A percentile compares a stretch with the other conserved stretches of the same genome.
Evolutionary conservation across 2,888 invertebrate genomes (phyloP).

Genomic region (Anarsia innoxiella): DNA sequence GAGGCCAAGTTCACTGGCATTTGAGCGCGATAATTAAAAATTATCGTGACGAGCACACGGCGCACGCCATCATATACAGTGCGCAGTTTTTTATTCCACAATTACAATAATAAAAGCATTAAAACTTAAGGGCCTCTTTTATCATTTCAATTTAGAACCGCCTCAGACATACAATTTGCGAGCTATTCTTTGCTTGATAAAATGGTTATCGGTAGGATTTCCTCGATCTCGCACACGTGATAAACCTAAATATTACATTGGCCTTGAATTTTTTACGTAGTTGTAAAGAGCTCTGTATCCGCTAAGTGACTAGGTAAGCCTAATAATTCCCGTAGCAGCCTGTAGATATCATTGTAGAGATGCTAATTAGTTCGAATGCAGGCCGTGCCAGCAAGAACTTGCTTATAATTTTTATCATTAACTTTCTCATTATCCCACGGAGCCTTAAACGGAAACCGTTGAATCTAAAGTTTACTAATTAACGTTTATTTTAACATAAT

Average conservation of each 20-base stretch:
- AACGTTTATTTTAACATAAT: too few relatives aligned
- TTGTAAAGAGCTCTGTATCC: too few relatives aligned
- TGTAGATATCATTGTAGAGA: conserved; percentile 26
- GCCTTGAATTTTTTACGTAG: conserved; percentile 12
- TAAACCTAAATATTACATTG: conserved; percentile 13
- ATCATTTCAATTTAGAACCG: conserved; percentile 1
- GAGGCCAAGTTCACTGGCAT: conserved; percentile 76
- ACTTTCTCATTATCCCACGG: conserved; percentile 33
- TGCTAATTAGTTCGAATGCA: conserved; percentile 38
- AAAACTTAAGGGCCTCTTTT: conserved; percentile 5
- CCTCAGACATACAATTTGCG: background rate
- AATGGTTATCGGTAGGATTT: conserved; percentile 17
- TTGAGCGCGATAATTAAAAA: conserved; percentile 74
- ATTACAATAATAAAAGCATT: background rate
- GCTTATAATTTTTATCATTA: conserved; percentile 34
- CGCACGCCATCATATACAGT: conserved; percentile 66
- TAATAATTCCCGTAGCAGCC: conserved; percentile 19
- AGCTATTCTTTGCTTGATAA: background rate
- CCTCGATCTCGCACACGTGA: conserved; percentile 17
- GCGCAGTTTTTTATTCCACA: conserved; percentile 18
- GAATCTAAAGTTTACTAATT: conserved; percentile 22
- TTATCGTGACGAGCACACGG: conserved; percentile 66
- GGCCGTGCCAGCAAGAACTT: conserved; percentile 25
- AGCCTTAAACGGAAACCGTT: conserved; percentile 28
- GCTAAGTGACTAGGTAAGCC: background rate